A percentile compares a stretch with the other conserved stretches of the same genome.
Conservation (phyloP, 2,797 vertebrate genomes). For the Monodelphis domestica region DNA sequence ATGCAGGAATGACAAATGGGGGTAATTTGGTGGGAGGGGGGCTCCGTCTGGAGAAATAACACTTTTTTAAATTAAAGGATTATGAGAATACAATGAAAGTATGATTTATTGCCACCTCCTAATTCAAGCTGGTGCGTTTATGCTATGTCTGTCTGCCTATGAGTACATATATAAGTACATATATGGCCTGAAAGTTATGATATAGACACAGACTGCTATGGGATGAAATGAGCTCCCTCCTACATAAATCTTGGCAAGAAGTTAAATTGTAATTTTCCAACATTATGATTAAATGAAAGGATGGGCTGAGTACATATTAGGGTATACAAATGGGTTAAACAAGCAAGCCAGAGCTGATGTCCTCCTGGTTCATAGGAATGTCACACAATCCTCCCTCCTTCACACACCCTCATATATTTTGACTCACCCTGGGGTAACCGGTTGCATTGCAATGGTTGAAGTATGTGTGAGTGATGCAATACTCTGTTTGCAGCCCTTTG, state of each 20-base stretch:
- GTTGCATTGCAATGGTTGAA: slow-evolving; percentile 41
- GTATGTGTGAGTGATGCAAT: slow-evolving; percentile 58
- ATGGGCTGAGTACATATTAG: slow-evolving; percentile 64
- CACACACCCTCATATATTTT: slow-evolving; percentile 54
- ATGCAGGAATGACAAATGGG: slow-evolving; percentile 4
- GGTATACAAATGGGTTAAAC: slow-evolving; percentile 60
- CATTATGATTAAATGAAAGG: slow-evolving; percentile 76
- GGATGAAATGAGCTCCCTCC: slow-evolving; percentile 62
- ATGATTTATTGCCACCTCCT: slow-evolving; percentile 61
- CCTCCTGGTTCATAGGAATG: slow-evolving; percentile 13
- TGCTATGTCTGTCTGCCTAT: not conserved
- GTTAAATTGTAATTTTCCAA: slow-evolving; percentile 50
- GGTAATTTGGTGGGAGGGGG: not conserved
- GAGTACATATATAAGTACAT: not conserved
- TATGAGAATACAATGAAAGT: slow-evolving; percentile 54
- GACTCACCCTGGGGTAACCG: slow-evolving; percentile 71
- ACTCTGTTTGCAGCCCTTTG: slow-evolving; percentile 47
- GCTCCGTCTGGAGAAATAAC: slow-evolving; percentile 44
- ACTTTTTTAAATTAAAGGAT: slow-evolving; percentile 68
- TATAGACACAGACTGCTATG: slow-evolving; percentile 58
- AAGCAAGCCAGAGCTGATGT: slow-evolving; percentile 56
- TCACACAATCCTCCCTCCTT: slow-evolving; percentile 38
- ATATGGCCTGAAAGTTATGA: slow-evolving; percentile 61
- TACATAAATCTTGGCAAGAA: slow-evolving; percentile 50
- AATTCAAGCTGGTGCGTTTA: slow-evolving; percentile 5